phyloP scores from a whole-genome alignment of 2,888 invertebrate species.

The Amiota minor region DNA sequence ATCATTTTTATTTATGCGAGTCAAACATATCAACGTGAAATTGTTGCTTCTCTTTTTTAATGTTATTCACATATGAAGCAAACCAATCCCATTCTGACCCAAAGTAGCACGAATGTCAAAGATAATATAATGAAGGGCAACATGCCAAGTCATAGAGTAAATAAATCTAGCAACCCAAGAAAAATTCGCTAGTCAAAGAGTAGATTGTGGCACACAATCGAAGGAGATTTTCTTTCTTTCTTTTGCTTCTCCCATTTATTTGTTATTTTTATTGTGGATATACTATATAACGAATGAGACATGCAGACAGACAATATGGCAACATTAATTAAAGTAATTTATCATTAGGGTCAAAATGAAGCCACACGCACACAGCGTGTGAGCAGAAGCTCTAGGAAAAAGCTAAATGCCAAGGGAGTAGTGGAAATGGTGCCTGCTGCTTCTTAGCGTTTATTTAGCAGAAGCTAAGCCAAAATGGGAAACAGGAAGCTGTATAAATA shows the following conservation, averaged over 20 bases:
- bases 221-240: not conserved
- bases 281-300: slow-evolving; percentile 2
- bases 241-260: slow-evolving; percentile 8
- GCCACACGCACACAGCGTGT: slow-evolving; percentile 36
- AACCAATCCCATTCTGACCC: too few relatives aligned
- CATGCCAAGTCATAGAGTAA: slow-evolving; percentile 35
- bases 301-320: slow-evolving; percentile 60
- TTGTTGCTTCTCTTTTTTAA: slow-evolving; percentile 23
- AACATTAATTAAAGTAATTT: slow-evolving; percentile 72
- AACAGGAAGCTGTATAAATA: slow-evolving; percentile 61
- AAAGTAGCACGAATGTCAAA: slow-evolving; percentile 1
- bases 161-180: slow-evolving; percentile 18
- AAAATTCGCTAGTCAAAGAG: not conserved
- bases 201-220: too few relatives aligned
- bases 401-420: not conserved
- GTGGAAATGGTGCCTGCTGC: not conserved
- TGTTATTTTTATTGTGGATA: slow-evolving; percentile 2
- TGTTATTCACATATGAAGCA: not conserved
- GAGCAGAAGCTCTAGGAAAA: not conserved
- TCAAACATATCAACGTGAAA: slow-evolving; percentile 28
- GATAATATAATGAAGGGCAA: slow-evolving; percentile 32
- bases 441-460: not conserved
- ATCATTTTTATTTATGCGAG: slow-evolving; percentile 27
- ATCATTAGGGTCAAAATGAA: slow-evolving; percentile 66
- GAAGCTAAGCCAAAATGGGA: slow-evolving; percentile 34